Conservation (phyloP, 1,140 invertebrate species). For the Drosophila bocki region DNA sequence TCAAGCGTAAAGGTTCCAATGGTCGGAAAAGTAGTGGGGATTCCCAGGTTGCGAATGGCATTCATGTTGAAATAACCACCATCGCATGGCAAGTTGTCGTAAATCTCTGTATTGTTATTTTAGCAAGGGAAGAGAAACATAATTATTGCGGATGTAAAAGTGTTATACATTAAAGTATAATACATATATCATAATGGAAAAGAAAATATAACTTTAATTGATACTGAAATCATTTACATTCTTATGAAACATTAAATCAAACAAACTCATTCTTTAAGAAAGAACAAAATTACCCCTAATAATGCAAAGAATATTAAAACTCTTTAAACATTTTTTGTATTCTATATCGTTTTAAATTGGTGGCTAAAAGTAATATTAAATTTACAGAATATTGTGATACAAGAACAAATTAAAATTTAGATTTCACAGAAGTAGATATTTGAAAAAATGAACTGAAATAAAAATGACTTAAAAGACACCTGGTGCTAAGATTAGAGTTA, state of each 20-base stretch:
- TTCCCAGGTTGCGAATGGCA: slow-evolving; percentile 82
- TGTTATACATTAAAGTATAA: too few relatives aligned
- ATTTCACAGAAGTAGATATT: neutral
- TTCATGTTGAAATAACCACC: slow-evolving; percentile 79
- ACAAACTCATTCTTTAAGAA: neutral
- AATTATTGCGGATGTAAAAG: neutral
- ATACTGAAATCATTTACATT: neutral
- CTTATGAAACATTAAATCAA: neutral
- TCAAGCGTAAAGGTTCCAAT: slow-evolving; percentile 84
- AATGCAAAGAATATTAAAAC: neutral
- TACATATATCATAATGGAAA: neutral
- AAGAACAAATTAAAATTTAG: neutral
- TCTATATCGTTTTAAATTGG: neutral
- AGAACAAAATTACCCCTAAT: neutral
- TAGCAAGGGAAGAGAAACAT: neutral
- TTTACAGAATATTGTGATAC: neutral
- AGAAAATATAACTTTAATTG: neutral
- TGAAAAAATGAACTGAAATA: neutral
- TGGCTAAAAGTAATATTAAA: neutral
- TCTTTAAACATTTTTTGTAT: neutral
- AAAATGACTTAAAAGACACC: neutral
- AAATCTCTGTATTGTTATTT: slow-evolving; percentile 65
- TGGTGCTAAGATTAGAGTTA: neutral
- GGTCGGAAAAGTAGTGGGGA: slow-evolving; percentile 80
- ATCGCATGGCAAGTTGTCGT: slow-evolving; percentile 81